phyloP scores from a whole-genome alignment of 2,113 vertebrate genomes.

The Epinephelus fuscoguttatus region DNA sequence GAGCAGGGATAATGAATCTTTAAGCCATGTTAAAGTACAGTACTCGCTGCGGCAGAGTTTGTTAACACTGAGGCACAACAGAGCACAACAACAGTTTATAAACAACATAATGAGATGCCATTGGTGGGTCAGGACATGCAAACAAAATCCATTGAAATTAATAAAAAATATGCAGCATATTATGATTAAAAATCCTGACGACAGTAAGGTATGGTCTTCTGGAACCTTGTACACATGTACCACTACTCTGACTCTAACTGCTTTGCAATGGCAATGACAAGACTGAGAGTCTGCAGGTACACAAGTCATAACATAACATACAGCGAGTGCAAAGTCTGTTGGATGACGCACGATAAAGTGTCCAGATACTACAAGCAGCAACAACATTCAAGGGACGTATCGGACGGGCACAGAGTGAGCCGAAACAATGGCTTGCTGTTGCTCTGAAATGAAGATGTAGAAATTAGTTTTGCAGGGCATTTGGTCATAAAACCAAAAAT shows the following conservation, averaged over 20 bases:
- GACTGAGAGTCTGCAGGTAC: too few relatives aligned
- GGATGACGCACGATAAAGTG: too few relatives aligned
- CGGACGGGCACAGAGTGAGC: too few relatives aligned
- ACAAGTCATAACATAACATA: too few relatives aligned
- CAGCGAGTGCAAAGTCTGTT: too few relatives aligned
- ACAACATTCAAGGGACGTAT: too few relatives aligned
- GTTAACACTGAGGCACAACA: background rate
- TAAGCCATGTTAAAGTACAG: slow-evolving; percentile 55
- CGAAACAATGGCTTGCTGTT: too few relatives aligned
- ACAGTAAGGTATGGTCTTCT: background rate
- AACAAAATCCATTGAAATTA: background rate
- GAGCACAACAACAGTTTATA: background rate
- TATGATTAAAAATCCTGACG: background rate
- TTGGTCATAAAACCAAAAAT: background rate
- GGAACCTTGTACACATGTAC: background rate
- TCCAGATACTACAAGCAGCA: too few relatives aligned
- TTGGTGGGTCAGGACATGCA: background rate
- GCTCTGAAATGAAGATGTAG: background rate
- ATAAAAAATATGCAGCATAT: slow-evolving; percentile 8
- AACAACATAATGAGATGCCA: background rate
- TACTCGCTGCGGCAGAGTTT: slow-evolving; percentile 36
- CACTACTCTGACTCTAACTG: background rate
- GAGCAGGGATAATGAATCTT: slow-evolving; percentile 53
- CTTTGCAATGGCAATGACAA: background rate
- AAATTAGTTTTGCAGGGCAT: background rate